phyloP scores from a whole-genome alignment of 2,888 invertebrate genomes.

The Stictocephala bisonia region DNA sequence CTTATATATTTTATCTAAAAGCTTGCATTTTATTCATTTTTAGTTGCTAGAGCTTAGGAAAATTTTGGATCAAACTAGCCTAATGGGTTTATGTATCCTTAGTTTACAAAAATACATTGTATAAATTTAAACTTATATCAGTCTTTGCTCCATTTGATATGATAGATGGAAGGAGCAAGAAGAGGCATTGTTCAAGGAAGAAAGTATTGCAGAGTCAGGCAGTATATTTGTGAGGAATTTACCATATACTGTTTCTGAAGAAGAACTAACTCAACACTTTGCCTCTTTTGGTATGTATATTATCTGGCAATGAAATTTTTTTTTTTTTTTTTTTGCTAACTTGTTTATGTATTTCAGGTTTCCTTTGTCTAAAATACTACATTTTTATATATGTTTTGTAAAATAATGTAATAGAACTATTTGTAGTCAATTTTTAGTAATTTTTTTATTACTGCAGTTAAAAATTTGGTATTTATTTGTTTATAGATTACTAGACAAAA shows the following conservation, averaged over 20 bases:
- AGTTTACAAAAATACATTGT: neutral
- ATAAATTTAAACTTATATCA: too few species aligned
- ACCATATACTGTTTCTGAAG: conserved; percentile 86
- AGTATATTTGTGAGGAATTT: conserved; percentile 93
- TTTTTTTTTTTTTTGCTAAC: neutral
- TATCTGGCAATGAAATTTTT: neutral
- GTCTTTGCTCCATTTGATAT: neutral
- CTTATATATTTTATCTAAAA: neutral
- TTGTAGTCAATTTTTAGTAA: too few species aligned
- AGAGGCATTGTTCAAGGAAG: conserved; percentile 74
- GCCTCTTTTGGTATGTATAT: conserved; percentile 77
- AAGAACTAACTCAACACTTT: conserved; percentile 85
- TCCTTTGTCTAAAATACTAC: neutral
- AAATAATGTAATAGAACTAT: too few species aligned
- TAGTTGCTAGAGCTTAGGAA: neutral
- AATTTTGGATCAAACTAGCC: neutral
- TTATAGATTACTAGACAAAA: too few species aligned
- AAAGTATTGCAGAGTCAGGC: conserved; percentile 89
- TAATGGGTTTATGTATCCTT: too few species aligned
- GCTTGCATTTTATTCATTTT: neutral
- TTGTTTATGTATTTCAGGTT: neutral
- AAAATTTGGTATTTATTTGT: too few species aligned
- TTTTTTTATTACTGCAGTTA: too few species aligned
- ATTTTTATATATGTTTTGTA: too few species aligned
- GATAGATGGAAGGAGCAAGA: conserved; percentile 72